phyloP scores from a whole-genome alignment of 2,888 invertebrate species.

The Eustalomyia histrio region DNA sequence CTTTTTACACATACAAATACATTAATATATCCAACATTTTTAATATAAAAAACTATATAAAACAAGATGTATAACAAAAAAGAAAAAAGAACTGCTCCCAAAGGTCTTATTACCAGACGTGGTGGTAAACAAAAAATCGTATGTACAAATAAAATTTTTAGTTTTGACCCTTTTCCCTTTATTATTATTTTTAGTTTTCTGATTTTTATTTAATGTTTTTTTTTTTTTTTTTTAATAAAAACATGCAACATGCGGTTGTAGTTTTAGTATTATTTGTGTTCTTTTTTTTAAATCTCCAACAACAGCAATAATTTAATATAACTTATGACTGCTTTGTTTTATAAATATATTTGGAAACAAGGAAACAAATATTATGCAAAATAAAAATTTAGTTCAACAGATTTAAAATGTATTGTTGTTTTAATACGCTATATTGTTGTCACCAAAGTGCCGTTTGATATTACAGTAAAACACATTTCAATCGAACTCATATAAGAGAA shows the following conservation, averaged over 20 bases:
- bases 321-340: slow-evolving; percentile 14
- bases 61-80: neutral
- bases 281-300: neutral
- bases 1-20: slow-evolving; percentile 20
- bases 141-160: slow-evolving; percentile 9
- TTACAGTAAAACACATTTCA: no score
- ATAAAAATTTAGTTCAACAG: slow-evolving; percentile 6
- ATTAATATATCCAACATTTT: slow-evolving; percentile 16
- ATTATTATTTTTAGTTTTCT: slow-evolving; percentile 22
- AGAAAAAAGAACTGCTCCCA: slow-evolving; percentile 22
- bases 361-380: neutral
- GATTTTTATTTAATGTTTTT: slow-evolving; percentile 9
- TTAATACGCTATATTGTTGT: no score
- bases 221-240: slow-evolving; percentile 20
- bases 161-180: slow-evolving; percentile 26
- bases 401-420: neutral
- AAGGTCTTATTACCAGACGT: slow-evolving; percentile 49
- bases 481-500: no score
- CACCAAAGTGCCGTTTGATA: no score
- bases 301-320: slow-evolving; percentile 1
- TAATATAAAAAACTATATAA: slow-evolving; percentile 11
- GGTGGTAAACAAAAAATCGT: slow-evolving; percentile 22
- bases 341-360: neutral
- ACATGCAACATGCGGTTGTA: slow-evolving; percentile 24
- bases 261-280: neutral